phyloP scores from a whole-genome alignment of 2,797 vertebrate species.

The Pachyuromys duprasi region DNA sequence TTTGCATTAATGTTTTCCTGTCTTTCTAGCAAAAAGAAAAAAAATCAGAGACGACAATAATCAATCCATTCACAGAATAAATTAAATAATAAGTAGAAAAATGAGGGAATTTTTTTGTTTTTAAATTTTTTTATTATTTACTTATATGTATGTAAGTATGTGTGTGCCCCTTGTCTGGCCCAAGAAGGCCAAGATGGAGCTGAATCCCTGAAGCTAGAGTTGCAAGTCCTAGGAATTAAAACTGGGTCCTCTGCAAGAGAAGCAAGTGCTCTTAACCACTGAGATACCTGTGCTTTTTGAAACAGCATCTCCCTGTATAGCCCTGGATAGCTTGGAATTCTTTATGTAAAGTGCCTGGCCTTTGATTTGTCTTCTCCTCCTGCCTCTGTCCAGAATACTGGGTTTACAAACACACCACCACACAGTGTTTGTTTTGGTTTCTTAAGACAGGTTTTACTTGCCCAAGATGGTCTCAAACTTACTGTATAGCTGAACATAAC shows the following conservation, averaged over 20 bases:
- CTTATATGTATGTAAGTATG: not conserved
- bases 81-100: slow-evolving; percentile 23
- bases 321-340: not conserved
- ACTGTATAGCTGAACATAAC: not conserved
- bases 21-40: slow-evolving; percentile 40
- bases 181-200: not conserved
- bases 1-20: slow-evolving; percentile 29
- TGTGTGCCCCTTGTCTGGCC: not conserved
- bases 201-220: not conserved
- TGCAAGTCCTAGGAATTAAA: not conserved
- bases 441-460: not conserved
- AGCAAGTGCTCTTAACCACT: not conserved
- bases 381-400: not conserved
- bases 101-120: not conserved
- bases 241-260: not conserved
- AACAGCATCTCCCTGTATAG: not conserved
- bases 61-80: slow-evolving; percentile 56
- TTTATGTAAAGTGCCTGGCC: not conserved
- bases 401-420: not conserved
- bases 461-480: not conserved
- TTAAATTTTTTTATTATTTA: not conserved
- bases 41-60: slow-evolving; percentile 66
- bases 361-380: not conserved
- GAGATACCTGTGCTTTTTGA: not conserved
- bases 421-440: not conserved